Conservation (phyloP, 1,140 invertebrate species). For the Temnothorax longispinosus region DNA sequence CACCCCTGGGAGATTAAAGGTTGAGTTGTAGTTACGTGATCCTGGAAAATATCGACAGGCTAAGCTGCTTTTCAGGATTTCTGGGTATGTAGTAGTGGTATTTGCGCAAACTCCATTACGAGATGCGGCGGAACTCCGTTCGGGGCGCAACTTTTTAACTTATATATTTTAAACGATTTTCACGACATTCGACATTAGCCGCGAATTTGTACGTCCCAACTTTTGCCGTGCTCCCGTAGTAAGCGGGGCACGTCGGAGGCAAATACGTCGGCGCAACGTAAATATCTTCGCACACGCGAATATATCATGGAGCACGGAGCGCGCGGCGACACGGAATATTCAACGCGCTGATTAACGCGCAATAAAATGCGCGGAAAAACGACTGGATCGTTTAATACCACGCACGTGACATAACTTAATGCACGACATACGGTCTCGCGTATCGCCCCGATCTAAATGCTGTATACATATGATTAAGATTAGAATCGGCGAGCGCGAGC, state of each 20-base stretch:
- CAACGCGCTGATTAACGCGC: conserved; percentile 36
- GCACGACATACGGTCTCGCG: neutral
- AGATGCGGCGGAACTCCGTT: neutral
- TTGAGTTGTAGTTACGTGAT: conserved; percentile 52
- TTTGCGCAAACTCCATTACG: conserved; percentile 25
- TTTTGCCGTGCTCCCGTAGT: neutral
- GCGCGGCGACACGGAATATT: neutral
- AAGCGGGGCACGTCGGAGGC: conserved; percentile 11
- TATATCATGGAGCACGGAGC: neutral
- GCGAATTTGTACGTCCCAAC: neutral
- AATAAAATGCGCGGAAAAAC: conserved; percentile 48
- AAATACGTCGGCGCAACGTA: neutral
- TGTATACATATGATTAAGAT: conserved; percentile 43
- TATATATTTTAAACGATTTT: conserved; percentile 42
- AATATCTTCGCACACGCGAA: conserved; percentile 32
- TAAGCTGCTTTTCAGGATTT: conserved; percentile 21
- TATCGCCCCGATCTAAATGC: conserved; percentile 25
- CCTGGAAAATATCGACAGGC: conserved; percentile 38
- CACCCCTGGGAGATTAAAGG: conserved; percentile 33
- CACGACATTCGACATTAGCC: conserved; percentile 34
- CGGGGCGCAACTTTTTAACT: conserved; percentile 31
- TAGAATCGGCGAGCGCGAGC: conserved; percentile 7
- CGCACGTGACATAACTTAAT: neutral
- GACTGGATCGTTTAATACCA: conserved; percentile 21
- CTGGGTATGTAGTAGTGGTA: neutral